A percentile compares a stretch with the other conserved stretches of the same genome.
Evolutionary conservation across 2,797 vertebrate genomes (phyloP).

Genomic region (Amblyopsis hoosieri): DNA sequence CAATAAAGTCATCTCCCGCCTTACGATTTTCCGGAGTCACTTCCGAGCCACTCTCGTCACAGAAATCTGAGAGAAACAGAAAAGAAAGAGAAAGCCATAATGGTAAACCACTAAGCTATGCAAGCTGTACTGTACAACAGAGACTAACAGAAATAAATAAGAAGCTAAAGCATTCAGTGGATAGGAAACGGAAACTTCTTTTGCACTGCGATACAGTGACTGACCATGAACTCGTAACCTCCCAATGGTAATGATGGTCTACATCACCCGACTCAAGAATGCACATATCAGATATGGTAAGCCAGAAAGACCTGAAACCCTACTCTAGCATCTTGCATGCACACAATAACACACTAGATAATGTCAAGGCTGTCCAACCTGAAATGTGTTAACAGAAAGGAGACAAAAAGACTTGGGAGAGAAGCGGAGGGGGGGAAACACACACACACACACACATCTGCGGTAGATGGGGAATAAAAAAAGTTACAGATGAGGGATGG

Average conservation of each 20-base stretch:
- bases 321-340: not conserved
- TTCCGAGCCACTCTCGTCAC: constrained; percentile 47
- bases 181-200: not conserved
- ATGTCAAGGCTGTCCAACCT: constrained; percentile 74
- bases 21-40: constrained; percentile 49
- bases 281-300: not conserved
- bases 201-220: too few relatives aligned
- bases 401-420: constrained; percentile 71
- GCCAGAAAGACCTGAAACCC: not conserved
- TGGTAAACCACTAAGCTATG: constrained; percentile 8
- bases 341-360: constrained; percentile 62
- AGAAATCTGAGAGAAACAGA: constrained; percentile 62
- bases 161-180: not conserved
- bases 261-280: not conserved
- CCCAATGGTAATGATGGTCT: too few relatives aligned
- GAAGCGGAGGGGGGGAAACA: constrained; percentile 50
- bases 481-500: constrained; percentile 35
- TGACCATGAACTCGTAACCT: too few relatives aligned
- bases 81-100: constrained; percentile 1
- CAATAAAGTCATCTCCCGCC: constrained; percentile 72
- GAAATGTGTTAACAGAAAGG: constrained; percentile 68
- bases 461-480: constrained; percentile 52
- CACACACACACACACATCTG: constrained; percentile 62
- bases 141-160: too few relatives aligned
- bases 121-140: not conserved